These are phyloP conservation scores for Agrotis exclamationis DNA, from an alignment of 2,888 invertebrate species.

Conservation along the genomic window DNA sequence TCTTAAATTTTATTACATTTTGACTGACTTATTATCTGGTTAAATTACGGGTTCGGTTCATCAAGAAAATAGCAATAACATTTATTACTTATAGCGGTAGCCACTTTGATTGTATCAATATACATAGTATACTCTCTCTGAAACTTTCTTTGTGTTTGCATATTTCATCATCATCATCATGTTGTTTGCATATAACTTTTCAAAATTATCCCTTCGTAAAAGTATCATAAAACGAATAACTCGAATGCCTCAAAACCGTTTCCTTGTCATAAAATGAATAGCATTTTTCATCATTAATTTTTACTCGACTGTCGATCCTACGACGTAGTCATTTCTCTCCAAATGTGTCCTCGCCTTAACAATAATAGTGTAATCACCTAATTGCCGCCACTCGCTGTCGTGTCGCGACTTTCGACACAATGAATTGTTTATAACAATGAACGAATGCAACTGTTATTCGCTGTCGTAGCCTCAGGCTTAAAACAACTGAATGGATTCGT, in stretches of 20 bases:
- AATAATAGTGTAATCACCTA: slow-evolving; percentile 65
- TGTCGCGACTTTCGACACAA: slow-evolving; percentile 72
- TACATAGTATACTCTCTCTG: too few relatives aligned
- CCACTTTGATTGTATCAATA: too few relatives aligned
- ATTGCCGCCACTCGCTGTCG: slow-evolving; percentile 63
- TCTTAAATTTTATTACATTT: neutral
- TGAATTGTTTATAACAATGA: slow-evolving; percentile 66
- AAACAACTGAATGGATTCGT: slow-evolving; percentile 42
- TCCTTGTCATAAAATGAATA: neutral
- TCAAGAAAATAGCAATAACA: too few relatives aligned
- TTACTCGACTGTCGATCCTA: neutral
- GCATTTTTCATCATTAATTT: neutral
- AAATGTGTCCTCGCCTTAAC: slow-evolving; percentile 59
- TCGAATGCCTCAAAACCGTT: neutral
- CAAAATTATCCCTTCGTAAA: neutral
- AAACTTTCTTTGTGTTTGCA: too few relatives aligned
- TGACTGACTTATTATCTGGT: neutral
- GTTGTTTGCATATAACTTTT: too few relatives aligned
- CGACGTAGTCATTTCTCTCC: slow-evolving; percentile 10
- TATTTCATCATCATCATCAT: too few relatives aligned
- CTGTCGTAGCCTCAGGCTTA: slow-evolving; percentile 51
- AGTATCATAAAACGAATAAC: neutral
- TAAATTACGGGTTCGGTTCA: too few relatives aligned
- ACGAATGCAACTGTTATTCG: slow-evolving; percentile 44
- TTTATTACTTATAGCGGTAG: too few relatives aligned